These are phyloP conservation scores for Naso thynnoides DNA, from an alignment of 2,797 vertebrate species.

Conservation along the genomic window DNA sequence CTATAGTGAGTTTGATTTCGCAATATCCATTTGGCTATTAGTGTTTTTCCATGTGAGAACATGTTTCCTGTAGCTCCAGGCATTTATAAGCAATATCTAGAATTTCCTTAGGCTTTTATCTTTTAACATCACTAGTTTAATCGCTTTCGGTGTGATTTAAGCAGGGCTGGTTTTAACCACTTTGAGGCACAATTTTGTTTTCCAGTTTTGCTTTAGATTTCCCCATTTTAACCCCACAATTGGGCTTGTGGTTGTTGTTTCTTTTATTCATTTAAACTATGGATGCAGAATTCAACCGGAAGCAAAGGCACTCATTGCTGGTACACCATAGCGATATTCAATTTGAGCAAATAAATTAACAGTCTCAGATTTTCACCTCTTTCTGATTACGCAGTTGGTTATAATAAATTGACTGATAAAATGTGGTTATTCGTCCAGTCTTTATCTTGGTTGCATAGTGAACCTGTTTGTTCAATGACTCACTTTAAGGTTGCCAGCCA, in stretches of 20 bases:
- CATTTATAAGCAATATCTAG: neutral
- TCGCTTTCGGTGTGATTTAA: neutral
- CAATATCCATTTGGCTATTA: neutral
- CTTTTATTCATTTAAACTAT: too few relatives aligned
- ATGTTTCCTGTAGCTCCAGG: too few relatives aligned
- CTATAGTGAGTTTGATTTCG: too few relatives aligned
- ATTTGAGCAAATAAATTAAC: conserved; percentile 10
- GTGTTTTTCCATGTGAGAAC: neutral
- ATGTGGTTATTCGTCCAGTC: neutral
- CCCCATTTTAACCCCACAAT: neutral
- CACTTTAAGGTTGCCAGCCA: conserved; percentile 16
- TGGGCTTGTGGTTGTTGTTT: too few relatives aligned
- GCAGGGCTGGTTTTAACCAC: neutral
- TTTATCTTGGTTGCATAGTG: conserved; percentile 17
- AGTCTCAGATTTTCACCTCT: neutral
- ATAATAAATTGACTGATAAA: conserved; percentile 1
- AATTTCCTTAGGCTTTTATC: neutral
- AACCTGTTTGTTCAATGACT: conserved; percentile 40
- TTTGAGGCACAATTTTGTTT: neutral
- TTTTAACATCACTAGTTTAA: neutral
- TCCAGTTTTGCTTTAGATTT: neutral
- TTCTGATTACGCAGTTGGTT: conserved; percentile 18
- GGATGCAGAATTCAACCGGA: neutral
- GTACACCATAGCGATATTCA: neutral
- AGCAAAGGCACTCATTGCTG: neutral